Evolutionary conservation across 2,797 vertebrate genomes (phyloP).

Genomic region (Ctenopoma multispine): DNA sequence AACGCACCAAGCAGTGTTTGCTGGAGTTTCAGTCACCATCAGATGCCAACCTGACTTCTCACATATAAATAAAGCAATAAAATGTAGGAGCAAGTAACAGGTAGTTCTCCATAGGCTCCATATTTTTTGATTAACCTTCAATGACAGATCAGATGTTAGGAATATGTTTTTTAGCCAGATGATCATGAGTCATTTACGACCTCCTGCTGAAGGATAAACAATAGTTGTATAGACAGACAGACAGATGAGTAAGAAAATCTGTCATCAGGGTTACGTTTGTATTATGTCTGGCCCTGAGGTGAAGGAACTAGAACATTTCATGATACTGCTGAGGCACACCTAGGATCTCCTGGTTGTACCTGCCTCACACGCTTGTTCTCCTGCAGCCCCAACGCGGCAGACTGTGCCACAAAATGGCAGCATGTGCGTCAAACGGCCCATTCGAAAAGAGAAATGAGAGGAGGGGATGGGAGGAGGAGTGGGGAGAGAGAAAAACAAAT

Average conservation of each 20-base stretch:
- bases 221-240: slow-evolving; percentile 53
- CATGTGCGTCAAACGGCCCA: slow-evolving; percentile 53
- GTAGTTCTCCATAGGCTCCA: too few species aligned
- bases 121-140: slow-evolving; percentile 74
- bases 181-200: slow-evolving; percentile 66
- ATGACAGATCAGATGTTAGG: slow-evolving; percentile 63
- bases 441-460: slow-evolving; percentile 24
- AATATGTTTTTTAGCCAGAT: slow-evolving; percentile 61
- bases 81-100: slow-evolving; percentile 58
- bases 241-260: slow-evolving; percentile 44
- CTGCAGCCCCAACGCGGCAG: not conserved
- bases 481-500: slow-evolving; percentile 41
- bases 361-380: slow-evolving; percentile 17
- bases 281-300: slow-evolving; percentile 62
- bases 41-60: slow-evolving; percentile 32
- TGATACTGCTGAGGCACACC: not conserved
- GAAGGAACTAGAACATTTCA: slow-evolving; percentile 35
- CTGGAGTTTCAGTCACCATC: slow-evolving; percentile 20
- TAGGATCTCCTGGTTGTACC: slow-evolving; percentile 24
- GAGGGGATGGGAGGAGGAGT: not conserved
- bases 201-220: slow-evolving; percentile 58
- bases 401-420: slow-evolving; percentile 58
- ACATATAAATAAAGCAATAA: slow-evolving; percentile 65
- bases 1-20: slow-evolving; percentile 9
- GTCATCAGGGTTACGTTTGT: slow-evolving; percentile 67